Evolutionary conservation across 2,113 vertebrate species (phyloP).

Genomic region (Ascaphus truei): DNA sequence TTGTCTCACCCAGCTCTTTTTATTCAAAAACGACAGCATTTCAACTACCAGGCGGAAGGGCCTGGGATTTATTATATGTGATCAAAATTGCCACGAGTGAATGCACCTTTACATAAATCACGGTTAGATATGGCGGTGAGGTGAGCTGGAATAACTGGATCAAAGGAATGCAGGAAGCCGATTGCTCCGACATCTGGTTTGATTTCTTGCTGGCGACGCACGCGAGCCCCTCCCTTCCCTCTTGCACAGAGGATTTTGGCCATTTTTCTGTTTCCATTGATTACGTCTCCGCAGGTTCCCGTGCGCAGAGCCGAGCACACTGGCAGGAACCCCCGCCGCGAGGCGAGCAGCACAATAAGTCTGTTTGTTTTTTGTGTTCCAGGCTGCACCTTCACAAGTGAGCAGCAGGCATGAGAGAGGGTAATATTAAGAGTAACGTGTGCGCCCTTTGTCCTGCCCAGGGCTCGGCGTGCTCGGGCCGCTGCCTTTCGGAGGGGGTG

Average conservation of each 20-base stretch:
- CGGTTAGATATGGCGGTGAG: conserved; percentile 12
- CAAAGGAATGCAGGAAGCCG: neutral
- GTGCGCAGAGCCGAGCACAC: too few relatives aligned
- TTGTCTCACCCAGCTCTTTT: too few relatives aligned
- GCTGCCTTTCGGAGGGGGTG: conserved; percentile 3
- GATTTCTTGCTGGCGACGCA: neutral
- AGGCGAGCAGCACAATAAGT: too few relatives aligned
- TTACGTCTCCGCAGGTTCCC: too few relatives aligned
- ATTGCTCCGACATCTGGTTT: conserved; percentile 21
- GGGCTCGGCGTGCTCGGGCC: neutral
- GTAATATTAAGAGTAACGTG: too few relatives aligned
- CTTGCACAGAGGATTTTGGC: neutral
- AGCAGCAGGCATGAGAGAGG: too few relatives aligned
- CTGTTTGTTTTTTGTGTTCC: too few relatives aligned
- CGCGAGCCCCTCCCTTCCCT: neutral
- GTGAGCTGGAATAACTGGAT: conserved; percentile 3
- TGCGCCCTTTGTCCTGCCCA: conserved; percentile 9
- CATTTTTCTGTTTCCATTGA: too few relatives aligned
- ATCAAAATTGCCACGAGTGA: too few relatives aligned
- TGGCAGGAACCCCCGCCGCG: too few relatives aligned
- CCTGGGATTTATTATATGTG: conserved; percentile 11
- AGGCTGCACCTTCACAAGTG: too few relatives aligned
- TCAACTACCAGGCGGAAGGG: neutral
- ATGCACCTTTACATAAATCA: too few relatives aligned
- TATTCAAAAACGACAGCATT: neutral